These are phyloP conservation scores for Salvator merianae DNA, from an alignment of 2,113 vertebrate genomes.

Conservation along the genomic window DNA sequence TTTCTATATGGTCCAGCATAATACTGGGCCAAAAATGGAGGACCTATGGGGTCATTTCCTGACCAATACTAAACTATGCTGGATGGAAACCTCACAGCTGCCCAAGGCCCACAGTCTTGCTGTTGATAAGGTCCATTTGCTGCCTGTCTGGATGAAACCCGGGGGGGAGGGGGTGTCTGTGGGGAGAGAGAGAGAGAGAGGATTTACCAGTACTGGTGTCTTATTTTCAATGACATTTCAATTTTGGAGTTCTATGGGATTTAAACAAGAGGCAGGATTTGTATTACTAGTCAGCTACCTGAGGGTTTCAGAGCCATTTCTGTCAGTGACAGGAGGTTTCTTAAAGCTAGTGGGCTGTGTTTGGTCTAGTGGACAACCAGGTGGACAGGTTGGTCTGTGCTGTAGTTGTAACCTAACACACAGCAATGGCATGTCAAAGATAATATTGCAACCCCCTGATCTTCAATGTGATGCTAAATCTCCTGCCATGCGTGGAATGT, in stretches of 20 bases:
- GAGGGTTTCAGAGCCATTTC: neutral
- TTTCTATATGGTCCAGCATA: too few species aligned
- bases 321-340: neutral
- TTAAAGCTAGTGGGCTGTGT: neutral
- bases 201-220: neutral
- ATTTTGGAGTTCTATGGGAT: neutral
- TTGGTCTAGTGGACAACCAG: neutral
- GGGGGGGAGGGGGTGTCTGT: too few species aligned
- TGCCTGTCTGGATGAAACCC: too few species aligned
- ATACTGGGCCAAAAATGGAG: too few species aligned
- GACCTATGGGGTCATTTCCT: too few species aligned
- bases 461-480: constrained; percentile 57
- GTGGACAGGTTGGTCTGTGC: neutral
- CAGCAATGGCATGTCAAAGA: constrained; percentile 56
- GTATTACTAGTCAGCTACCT: neutral
- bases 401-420: constrained; percentile 33
- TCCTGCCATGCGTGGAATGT: constrained; percentile 75
- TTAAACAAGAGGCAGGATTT: neutral
- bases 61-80: too few species aligned
- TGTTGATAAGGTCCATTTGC: too few species aligned
- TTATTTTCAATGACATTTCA: neutral
- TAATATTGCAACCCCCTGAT: constrained; percentile 17
- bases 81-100: too few species aligned
- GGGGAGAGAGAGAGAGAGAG: neutral
- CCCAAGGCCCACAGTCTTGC: too few species aligned